Conservation (phyloP, 2,797 vertebrate genomes). For the Micropoecilia bifurca region DNA sequence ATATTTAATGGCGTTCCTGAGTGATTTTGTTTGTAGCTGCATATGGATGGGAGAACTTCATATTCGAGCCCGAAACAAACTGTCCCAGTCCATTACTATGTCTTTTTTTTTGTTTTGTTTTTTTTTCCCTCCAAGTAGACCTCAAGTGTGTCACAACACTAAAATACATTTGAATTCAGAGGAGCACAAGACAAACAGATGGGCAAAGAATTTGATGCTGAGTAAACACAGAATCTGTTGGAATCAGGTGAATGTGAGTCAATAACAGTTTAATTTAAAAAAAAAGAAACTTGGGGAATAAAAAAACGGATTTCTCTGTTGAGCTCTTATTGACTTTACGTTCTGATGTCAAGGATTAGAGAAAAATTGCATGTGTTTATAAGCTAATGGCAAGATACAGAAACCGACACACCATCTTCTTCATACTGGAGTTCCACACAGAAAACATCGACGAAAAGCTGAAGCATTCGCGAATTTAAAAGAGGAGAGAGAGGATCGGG, state of each 20-base stretch:
- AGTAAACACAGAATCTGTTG: constrained; percentile 13
- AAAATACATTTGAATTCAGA: constrained; percentile 13
- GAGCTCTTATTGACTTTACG: constrained; percentile 38
- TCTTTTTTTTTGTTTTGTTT: not conserved
- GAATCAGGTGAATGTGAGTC: constrained; percentile 22
- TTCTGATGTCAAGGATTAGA: constrained; percentile 29
- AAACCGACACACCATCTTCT: constrained; percentile 6
- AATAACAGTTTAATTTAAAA: constrained; percentile 44
- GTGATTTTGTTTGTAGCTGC: constrained; percentile 69
- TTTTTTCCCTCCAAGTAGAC: not conserved
- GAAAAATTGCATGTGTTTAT: constrained; percentile 30
- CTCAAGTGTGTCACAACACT: constrained; percentile 38
- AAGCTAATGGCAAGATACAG: constrained; percentile 19
- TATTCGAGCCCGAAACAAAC: constrained; percentile 38
- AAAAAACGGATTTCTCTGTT: constrained; percentile 47
- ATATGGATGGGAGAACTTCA: constrained; percentile 53
- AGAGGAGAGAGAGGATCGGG: constrained; percentile 71
- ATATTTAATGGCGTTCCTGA: constrained; percentile 73
- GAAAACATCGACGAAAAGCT: constrained; percentile 27
- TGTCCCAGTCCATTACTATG: constrained; percentile 33
- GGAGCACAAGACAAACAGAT: constrained; percentile 13
- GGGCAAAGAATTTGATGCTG: constrained; percentile 7
- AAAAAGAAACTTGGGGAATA: constrained; percentile 34
- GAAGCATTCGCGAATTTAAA: constrained; percentile 34
- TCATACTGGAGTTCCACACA: constrained; percentile 8